phyloP scores from a whole-genome alignment of 1,140 invertebrate species.

The Caenorhabditis latens region DNA sequence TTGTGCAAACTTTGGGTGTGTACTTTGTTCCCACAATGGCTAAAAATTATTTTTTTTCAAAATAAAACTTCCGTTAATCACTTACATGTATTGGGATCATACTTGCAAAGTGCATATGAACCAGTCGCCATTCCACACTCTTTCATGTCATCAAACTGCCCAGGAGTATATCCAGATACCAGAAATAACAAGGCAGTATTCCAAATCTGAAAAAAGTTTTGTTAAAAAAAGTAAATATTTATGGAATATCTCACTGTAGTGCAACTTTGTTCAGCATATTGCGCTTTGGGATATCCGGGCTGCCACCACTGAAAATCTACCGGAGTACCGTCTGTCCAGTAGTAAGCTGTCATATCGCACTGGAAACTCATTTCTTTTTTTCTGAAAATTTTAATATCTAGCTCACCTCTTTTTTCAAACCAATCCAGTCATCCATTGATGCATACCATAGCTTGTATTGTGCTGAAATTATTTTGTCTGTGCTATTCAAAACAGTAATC shows the following conservation, averaged over 20 bases:
- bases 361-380: neutral
- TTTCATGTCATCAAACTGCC: conserved; percentile 24
- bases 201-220: neutral
- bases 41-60: neutral
- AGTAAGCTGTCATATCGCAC: conserved; percentile 11
- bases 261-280: conserved; percentile 33
- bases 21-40: neutral
- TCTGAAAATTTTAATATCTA: neutral
- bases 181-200: neutral
- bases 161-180: neutral
- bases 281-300: neutral
- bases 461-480: neutral
- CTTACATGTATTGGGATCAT: conserved; percentile 22
- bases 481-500: neutral
- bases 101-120: conserved; percentile 44
- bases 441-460: conserved; percentile 34
- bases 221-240: neutral
- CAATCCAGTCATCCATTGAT: conserved; percentile 30
- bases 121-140: neutral
- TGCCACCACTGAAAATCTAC: conserved; percentile 33
- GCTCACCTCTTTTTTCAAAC: neutral
- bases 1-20: neutral
- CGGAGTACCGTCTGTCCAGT: conserved; percentile 15
- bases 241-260: neutral
- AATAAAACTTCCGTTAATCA: neutral